These are phyloP conservation scores for Quadriops clusia DNA, from an alignment of 2,888 invertebrate genomes.

Conservation along the genomic window DNA sequence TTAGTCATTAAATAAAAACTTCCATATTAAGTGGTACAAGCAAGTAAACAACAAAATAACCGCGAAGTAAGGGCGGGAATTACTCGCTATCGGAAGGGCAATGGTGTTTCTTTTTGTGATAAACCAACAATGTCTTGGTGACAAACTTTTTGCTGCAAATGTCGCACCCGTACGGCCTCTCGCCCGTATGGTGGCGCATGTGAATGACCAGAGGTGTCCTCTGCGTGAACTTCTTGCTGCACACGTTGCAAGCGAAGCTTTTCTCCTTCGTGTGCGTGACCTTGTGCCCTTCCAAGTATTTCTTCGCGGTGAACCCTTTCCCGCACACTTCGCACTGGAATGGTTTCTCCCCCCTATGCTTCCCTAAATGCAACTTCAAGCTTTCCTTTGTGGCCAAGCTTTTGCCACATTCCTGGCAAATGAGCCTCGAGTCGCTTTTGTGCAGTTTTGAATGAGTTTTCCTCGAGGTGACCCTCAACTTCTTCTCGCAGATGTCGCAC, in stretches of 20 bases:
- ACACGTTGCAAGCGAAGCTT: slow-evolving; percentile 42
- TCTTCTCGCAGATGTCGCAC: slow-evolving; percentile 5
- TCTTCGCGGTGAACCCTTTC: slow-evolving; percentile 39
- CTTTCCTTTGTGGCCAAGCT: too few species aligned
- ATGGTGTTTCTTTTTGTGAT: slow-evolving; percentile 39
- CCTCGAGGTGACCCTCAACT: too few species aligned
- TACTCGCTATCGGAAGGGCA: too few species aligned
- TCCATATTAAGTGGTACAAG: too few species aligned
- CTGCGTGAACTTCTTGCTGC: slow-evolving; percentile 42
- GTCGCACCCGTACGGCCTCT: slow-evolving; percentile 39
- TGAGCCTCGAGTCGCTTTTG: too few species aligned
- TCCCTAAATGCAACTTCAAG: too few species aligned
- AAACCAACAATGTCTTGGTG: slow-evolving; percentile 39
- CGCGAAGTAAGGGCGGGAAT: too few species aligned
- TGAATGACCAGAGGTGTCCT: slow-evolving; percentile 39
- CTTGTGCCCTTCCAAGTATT: slow-evolving; percentile 32
- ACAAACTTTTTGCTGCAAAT: slow-evolving; percentile 42
- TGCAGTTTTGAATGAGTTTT: too few species aligned
- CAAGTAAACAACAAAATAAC: too few species aligned
- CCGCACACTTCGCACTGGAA: slow-evolving; percentile 42
- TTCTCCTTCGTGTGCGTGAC: slow-evolving; percentile 19
- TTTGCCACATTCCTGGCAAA: too few species aligned
- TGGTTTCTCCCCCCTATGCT: slow-evolving; percentile 41
- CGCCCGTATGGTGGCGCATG: slow-evolving; percentile 41
- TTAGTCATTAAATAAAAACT: too few species aligned